Evolutionary conservation across 1,140 invertebrate genomes (phyloP).

Genomic region (Paracyclopina nana): DNA sequence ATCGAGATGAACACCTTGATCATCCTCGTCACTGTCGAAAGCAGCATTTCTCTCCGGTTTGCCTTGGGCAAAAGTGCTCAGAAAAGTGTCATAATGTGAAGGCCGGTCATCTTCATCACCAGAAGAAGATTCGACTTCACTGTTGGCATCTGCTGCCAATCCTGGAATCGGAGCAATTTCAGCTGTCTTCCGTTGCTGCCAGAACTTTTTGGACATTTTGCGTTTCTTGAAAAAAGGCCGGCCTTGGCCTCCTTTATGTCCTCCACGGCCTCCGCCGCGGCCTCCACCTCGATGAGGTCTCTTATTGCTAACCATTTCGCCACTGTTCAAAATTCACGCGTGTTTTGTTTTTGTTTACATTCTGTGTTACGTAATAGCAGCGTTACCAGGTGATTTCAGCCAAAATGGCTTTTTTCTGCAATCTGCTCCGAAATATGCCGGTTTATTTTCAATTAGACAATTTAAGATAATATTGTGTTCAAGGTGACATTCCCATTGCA

Average conservation of each 20-base stretch:
- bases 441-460: too few relatives aligned
- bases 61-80: not conserved
- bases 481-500: too few relatives aligned
- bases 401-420: too few relatives aligned
- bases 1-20: constrained; percentile 3
- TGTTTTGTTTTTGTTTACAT: too few relatives aligned
- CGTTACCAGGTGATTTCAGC: too few relatives aligned
- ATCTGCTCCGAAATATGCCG: too few relatives aligned
- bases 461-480: too few relatives aligned
- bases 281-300: not conserved
- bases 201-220: constrained; percentile 10
- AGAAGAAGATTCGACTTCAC: not conserved
- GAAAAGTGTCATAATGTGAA: not conserved
- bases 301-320: too few relatives aligned
- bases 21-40: constrained; percentile 11
- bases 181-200: not conserved
- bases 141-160: not conserved
- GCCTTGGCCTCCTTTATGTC: too few relatives aligned
- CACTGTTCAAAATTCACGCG: too few relatives aligned
- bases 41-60: constrained; percentile 1
- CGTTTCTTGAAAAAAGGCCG: not conserved
- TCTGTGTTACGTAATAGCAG: too few relatives aligned
- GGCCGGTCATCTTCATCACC: not conserved
- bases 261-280: not conserved
- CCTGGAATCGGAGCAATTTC: not conserved